These are phyloP conservation scores for Tachyglossus aculeatus DNA, from an alignment of 2,797 vertebrate species.

Conservation along the genomic window DNA sequence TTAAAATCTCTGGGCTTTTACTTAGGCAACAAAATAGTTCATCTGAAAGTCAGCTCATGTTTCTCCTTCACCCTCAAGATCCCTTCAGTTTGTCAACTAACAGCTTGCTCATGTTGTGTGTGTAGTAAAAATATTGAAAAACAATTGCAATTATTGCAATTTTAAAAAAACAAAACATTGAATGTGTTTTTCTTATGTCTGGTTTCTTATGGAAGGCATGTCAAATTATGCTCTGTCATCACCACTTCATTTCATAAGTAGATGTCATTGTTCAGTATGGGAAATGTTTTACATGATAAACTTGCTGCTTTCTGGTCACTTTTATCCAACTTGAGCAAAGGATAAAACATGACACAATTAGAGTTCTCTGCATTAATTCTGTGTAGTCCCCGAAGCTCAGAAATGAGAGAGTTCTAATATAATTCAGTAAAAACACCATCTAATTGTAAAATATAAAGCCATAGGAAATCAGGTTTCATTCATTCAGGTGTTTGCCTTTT, in stretches of 20 bases:
- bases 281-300: not conserved
- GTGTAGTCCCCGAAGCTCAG: too few species aligned
- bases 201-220: not conserved
- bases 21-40: fast-evolving
- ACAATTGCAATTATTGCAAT: not conserved
- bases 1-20: not conserved
- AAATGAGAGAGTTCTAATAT: too few species aligned
- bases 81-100: slow-evolving; percentile 21
- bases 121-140: slow-evolving; percentile 41
- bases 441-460: too few species aligned
- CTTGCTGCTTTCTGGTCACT: not conserved
- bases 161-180: not conserved
- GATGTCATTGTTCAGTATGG: too few species aligned
- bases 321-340: too few species aligned
- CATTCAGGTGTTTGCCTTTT: too few species aligned
- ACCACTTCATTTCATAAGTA: not conserved
- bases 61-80: slow-evolving; percentile 6
- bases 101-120: slow-evolving; percentile 37
- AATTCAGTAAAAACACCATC: too few species aligned
- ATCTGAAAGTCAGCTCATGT: not conserved
- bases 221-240: not conserved
- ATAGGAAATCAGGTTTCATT: too few species aligned
- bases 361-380: too few species aligned
- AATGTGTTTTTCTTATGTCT: not conserved
- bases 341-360: too few species aligned